Base-by-base conservation (phyloP, 2,888 invertebrate species). In the Agrotis segetum region DNA sequence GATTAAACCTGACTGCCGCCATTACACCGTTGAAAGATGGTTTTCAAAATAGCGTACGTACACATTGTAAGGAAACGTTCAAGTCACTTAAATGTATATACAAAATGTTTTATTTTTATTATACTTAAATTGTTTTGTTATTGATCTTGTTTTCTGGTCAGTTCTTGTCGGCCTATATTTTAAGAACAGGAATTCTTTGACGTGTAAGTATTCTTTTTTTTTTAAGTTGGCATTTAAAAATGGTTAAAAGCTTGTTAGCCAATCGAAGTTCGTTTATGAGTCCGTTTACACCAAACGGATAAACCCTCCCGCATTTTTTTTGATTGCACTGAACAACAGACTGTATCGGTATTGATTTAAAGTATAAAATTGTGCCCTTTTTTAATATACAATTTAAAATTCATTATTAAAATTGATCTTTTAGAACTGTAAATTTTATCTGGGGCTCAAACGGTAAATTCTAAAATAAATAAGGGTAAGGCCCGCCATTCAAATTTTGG, bases 151-250 rank as follows among this genome's bases (percentile, higher is more conserved):
- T 49, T 17, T 65, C 19, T 11, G 9, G 29, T 44, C 3, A 50
- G 17, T 69, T 44, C 19, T 70, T 49, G 49, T 52, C 34, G 46
- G 9, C 11, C 47, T 46, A 58, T 59, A 21, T 59, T 34, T 52
- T 4, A 46, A 59, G 21, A 52, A 59, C 59, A 5, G 14, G 46
- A 14, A n/a, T 47, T 24, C 29, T 11, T n/a, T 40, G 63, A 40
- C n/a, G 4, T n/a, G n/a, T 24, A 13, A 19, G n/a, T 55, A 16
- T n/a, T 11, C 6, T 66, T 50, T 47, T 67, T 6, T 47, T 47
- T 11, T 11, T 29, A 34, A 56, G 0, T 2, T 21, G 56, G 3
- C 2, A n/a, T 16, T n/a, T 6, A 53, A 44, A 47, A 40, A 71
- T 65, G 3, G 29, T 14, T 34, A 3, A 34, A 29, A 34, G 7